Evolutionary conservation across 2,113 vertebrate genomes (phyloP), one percentile per base, ranked within the genome.

Genomic region (Ceratotherium simum): DNA sequence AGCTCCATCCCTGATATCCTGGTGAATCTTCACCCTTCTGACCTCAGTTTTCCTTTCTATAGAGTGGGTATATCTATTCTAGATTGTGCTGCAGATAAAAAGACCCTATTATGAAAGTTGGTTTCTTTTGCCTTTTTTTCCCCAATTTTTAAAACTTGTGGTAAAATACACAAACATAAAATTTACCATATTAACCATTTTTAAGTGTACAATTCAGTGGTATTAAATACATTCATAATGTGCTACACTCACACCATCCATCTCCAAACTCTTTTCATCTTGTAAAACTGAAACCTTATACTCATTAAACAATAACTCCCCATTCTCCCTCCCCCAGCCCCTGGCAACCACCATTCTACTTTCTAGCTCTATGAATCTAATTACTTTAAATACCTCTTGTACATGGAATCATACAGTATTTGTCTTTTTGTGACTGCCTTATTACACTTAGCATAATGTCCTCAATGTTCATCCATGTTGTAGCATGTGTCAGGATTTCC

Each of bases 1-100:
- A 4, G 36, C 16, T 29, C 39, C 73, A n/a, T 39, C 21, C 60
- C 17, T n/a, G 42, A 69, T 5, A 2, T 2, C 23, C 13, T 27
- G 10, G 46, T 27, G 39, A 64, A n/a, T 31, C 13, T 54, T 75
- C 27, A 18, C 3, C 56, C 31, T 60, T 48, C 62, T 56, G 36
- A 17, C 78, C 79, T 92, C 87, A 42, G 69, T 51, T 84, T 80
- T 64, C 42, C 80, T 90, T 91, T 94, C 94, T 80, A 3, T 67
- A 36, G 11, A 42, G 20, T 58, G 67, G 72, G 7, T 56, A 10
- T 64, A 75, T 33, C 73, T 89, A 62, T 95, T 94, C 25, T 33
- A 72, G 64, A 54, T 73, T 60, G 76, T 58, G 82, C 54, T 73
- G 27, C 84, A 84, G 58, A 65, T 54, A n/a, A 95, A 78, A 85